Conservation (phyloP, 1,140 invertebrate species). For the Drosophila persimilis region DNA sequence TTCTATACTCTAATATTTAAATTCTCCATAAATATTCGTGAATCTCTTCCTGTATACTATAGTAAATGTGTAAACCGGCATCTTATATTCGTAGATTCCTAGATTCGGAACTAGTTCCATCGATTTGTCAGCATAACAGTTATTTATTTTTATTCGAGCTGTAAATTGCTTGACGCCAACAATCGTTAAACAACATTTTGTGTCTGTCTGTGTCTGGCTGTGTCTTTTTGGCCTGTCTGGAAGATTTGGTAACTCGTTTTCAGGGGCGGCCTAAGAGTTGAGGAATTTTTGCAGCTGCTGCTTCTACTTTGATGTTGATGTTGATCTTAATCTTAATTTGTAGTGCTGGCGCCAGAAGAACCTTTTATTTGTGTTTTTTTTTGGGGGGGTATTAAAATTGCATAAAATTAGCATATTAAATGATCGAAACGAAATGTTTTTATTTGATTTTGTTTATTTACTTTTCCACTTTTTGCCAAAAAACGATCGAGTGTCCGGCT, state of each 20-base stretch:
- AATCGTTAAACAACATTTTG: constrained; percentile 50
- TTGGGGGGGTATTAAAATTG: constrained; percentile 19
- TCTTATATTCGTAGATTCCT: not conserved
- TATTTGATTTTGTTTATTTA: constrained; percentile 46
- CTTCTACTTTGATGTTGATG: constrained; percentile 66
- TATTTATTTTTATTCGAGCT: constrained; percentile 74
- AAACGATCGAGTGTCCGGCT: constrained; percentile 25
- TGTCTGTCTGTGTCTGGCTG: constrained; percentile 3
- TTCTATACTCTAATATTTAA: no score
- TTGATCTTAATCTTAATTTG: constrained; percentile 79
- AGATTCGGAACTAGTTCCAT: constrained; percentile 50
- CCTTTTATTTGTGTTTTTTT: constrained; percentile 35
- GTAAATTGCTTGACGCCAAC: constrained; percentile 74
- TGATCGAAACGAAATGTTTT: constrained; percentile 53
- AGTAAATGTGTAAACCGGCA: not conserved
- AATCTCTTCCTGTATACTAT: not conserved
- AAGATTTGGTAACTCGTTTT: constrained; percentile 50
- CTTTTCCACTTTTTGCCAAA: constrained; percentile 34
- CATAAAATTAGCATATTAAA: constrained; percentile 67
- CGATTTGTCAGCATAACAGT: constrained; percentile 58
- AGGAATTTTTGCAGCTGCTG: constrained; percentile 47
- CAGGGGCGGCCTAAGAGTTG: constrained; percentile 13
- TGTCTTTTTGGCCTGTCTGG: constrained; percentile 13
- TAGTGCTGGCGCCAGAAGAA: constrained; percentile 70
- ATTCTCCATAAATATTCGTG: no score